Percentiles rank a stretch among this genome's conserved stretches.
These are phyloP conservation scores for Neocrepidodera transversa DNA, from an alignment of 2,888 invertebrate genomes.

Conservation along the genomic window DNA sequence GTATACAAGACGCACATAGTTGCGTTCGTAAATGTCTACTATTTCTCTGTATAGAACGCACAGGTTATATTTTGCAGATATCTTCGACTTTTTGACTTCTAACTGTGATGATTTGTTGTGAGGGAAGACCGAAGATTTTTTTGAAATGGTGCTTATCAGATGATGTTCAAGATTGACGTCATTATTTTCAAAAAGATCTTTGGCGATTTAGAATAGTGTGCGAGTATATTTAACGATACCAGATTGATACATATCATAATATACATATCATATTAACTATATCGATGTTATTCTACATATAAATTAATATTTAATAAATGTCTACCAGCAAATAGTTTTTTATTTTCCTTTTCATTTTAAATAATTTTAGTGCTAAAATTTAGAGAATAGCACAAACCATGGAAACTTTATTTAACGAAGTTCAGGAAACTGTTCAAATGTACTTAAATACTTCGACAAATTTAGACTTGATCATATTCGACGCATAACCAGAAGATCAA, in stretches of 20 bases:
- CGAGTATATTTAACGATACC: constrained; percentile 46
- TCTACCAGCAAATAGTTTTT: constrained; percentile 60
- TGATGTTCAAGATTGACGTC: background rate
- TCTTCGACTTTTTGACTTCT: constrained; percentile 53
- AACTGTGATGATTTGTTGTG: constrained; percentile 58
- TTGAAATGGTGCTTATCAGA: constrained; percentile 25
- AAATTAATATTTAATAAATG: constrained; percentile 60
- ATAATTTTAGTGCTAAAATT: no score
- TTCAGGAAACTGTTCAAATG: no score
- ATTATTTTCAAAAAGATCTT: constrained; percentile 39
- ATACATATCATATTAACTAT: constrained; percentile 58
- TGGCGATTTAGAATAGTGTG: constrained; percentile 35
- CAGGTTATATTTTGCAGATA: constrained; percentile 46
- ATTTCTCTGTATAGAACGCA: constrained; percentile 37
- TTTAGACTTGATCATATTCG: no score
- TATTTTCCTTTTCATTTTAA: no score
- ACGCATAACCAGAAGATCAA: no score
- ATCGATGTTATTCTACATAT: constrained; percentile 57
- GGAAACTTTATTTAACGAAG: no score
- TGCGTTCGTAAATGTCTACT: constrained; percentile 26
- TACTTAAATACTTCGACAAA: no score
- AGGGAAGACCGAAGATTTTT: constrained; percentile 40
- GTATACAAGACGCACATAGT: background rate
- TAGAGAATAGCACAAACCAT: no score
- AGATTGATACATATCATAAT: constrained; percentile 58